These are phyloP conservation scores for Drosophila macrospina DNA, from an alignment of 2,888 invertebrate species.

Conservation along the genomic window DNA sequence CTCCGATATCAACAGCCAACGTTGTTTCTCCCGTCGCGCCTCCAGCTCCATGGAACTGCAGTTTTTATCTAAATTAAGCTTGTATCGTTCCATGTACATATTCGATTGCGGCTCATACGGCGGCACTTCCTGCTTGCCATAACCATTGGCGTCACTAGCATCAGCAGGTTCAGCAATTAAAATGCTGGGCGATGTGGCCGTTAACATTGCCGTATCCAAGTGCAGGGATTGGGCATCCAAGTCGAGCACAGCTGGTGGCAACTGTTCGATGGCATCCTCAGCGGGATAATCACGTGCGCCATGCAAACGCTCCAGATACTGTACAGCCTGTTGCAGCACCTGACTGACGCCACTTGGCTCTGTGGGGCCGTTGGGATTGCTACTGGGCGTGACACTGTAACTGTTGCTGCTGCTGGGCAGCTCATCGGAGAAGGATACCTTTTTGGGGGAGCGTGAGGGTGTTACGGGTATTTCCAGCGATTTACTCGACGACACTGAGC, in stretches of 20 bases:
- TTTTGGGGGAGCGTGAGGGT: slow-evolving; percentile 83
- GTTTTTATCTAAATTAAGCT: slow-evolving; percentile 84
- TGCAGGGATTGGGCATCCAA: slow-evolving; percentile 40
- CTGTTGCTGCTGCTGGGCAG: slow-evolving; percentile 66
- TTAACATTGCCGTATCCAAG: slow-evolving; percentile 21
- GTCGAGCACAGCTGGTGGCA: slow-evolving; percentile 58
- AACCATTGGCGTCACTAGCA: slow-evolving; percentile 10
- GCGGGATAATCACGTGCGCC: slow-evolving; percentile 58
- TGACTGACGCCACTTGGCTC: slow-evolving; percentile 74
- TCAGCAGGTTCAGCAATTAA: slow-evolving; percentile 50
- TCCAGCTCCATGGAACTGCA: slow-evolving; percentile 85
- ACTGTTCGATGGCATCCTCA: slow-evolving; percentile 30
- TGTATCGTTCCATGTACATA: slow-evolving; percentile 83
- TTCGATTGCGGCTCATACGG: slow-evolving; percentile 75
- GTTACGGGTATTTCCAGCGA: slow-evolving; percentile 83
- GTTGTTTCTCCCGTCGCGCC: slow-evolving; percentile 85
- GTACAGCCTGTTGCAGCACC: slow-evolving; percentile 80
- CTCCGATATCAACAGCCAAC: slow-evolving; percentile 85
- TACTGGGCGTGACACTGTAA: slow-evolving; percentile 39
- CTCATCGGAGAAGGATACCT: slow-evolving; percentile 85
- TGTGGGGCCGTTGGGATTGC: slow-evolving; percentile 22
- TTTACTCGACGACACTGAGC: slow-evolving; percentile 83
- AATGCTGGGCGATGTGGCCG: slow-evolving; percentile 52
- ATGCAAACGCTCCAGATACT: slow-evolving; percentile 84
- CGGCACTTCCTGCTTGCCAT: slow-evolving; percentile 72